Evolutionary conservation across 2,797 vertebrate genomes (phyloP), one percentile per base, ranked within the genome.

Genomic region (Molossus alvarezi): DNA sequence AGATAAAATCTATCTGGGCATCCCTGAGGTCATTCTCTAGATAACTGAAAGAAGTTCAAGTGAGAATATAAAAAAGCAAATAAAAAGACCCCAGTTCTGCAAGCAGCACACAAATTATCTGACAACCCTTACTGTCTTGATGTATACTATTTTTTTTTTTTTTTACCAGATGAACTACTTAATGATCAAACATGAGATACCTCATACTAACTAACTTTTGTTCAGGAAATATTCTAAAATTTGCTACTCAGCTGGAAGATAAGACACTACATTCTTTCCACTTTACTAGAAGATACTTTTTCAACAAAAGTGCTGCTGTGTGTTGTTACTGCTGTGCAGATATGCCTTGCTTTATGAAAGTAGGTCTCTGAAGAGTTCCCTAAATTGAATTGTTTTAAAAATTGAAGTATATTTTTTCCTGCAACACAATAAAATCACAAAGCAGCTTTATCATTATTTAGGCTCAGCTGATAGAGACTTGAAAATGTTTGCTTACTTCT

Each of bases 191-290:
- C 95, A 96, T 76, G 80, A 96, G 83, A 97, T 72, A 93, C 79
- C 83, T 96, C 93, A 89, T 93, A 86, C 83, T 94, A 91, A 93
- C 91, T 91, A 89, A 93, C 45, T 83, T 97, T 97, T 97, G 89
- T 97, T 96, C 96, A 91, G 95, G 57, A 97, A 97, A 92, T 94
- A 97, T 96, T 97, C 86, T 95, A 82, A 97, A 96, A 97, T 97
- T 96, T 97, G 86, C 86, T 95, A 95, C 94, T 87, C 85, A 90
- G 94, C 92, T 96, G 96, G 96, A 95, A 25, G 94, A 92, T 97
- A 95, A 97, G 90, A 97, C 72, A 96, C 48, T 89, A 95, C 60
- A 92, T 95, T 96, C 92, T 92, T 96, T 95, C 23, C 29, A 89
- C 71, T 95, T 96, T 96, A 62, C 41, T 14, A 80, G 51, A 96